These are phyloP conservation scores for Pollenia amentaria DNA, from an alignment of 2,888 invertebrate genomes.

Conservation along the genomic window DNA sequence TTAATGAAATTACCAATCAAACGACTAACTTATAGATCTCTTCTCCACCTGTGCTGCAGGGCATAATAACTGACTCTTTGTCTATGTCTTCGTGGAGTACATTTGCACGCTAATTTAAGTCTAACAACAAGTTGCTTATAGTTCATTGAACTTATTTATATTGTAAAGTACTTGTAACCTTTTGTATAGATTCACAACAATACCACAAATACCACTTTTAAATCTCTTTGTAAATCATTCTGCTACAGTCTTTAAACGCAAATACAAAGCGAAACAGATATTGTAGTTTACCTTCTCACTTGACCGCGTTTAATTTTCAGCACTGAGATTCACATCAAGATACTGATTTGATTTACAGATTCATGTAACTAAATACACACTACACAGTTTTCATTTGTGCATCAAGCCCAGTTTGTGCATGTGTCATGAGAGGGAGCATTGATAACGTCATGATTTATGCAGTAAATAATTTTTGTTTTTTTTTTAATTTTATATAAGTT, in stretches of 20 bases:
- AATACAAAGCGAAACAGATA: not conserved
- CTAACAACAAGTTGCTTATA: not conserved
- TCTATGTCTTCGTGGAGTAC: not conserved
- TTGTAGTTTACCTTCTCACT: conserved; percentile 54
- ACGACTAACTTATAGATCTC: too few species aligned
- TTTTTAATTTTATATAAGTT: too few species aligned
- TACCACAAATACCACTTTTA: not conserved
- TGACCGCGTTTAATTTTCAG: conserved; percentile 44
- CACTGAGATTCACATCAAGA: not conserved
- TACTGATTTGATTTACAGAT: not conserved
- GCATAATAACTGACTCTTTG: too few species aligned
- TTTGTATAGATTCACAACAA: not conserved
- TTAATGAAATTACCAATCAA: too few species aligned
- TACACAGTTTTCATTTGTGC: too few species aligned
- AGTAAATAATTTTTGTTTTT: too few species aligned
- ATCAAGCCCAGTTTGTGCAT: too few species aligned
- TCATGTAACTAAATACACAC: not conserved
- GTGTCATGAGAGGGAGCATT: too few species aligned
- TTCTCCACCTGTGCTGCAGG: too few species aligned
- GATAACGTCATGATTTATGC: too few species aligned
- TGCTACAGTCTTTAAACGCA: not conserved
- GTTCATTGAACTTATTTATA: conserved; percentile 55
- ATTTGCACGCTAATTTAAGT: not conserved
- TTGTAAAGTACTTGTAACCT: not conserved
- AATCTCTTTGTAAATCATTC: not conserved